These are phyloP conservation scores for Propithecus coquereli DNA, from an alignment of 2,113 vertebrate species.

Conservation along the genomic window DNA sequence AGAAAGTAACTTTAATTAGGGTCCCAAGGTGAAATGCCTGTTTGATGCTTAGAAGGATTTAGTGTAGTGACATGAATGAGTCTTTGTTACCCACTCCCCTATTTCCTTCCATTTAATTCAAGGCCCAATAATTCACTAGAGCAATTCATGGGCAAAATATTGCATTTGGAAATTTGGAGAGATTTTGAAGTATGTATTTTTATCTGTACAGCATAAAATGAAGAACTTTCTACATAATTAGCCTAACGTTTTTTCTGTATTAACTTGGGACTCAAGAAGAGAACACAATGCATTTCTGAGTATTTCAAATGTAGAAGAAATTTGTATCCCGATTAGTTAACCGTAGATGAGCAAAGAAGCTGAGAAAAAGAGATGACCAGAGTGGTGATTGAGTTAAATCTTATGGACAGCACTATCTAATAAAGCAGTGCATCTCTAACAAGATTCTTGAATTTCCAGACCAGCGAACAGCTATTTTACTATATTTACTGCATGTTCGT, in stretches of 20 bases:
- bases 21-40: not conserved
- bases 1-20: constrained; percentile 38
- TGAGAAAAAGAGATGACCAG: not conserved
- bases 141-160: not conserved
- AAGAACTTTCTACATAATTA: not conserved
- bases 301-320: not conserved
- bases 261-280: not conserved
- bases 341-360: not conserved
- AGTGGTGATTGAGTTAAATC: not conserved
- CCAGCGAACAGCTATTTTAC: not conserved
- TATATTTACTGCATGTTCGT: too few species aligned
- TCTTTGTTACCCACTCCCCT: not conserved
- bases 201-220: not conserved
- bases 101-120: constrained; percentile 15
- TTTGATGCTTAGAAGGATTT: constrained; percentile 3
- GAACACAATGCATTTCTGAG: not conserved
- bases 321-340: not conserved
- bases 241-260: not conserved
- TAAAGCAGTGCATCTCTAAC: not conserved
- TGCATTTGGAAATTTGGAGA: not conserved
- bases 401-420: not conserved
- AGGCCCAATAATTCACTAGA: not conserved
- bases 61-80: not conserved
- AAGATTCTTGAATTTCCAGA: not conserved
- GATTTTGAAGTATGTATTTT: not conserved